phyloP scores from a whole-genome alignment of 2,113 vertebrate species.

The Lamprologus speciosus region DNA sequence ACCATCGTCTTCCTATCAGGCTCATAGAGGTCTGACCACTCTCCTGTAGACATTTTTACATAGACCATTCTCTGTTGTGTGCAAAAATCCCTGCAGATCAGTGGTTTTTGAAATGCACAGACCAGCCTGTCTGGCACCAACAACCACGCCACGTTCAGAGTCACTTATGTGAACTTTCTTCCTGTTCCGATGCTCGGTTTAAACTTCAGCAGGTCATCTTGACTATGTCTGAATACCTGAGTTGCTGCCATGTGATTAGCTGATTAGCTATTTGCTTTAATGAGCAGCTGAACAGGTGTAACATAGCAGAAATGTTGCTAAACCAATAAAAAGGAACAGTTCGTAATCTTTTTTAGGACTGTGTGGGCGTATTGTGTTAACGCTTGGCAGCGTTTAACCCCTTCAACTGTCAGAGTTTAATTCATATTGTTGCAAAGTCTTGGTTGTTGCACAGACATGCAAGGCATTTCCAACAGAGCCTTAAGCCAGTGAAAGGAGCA shows the following conservation, averaged over 20 bases:
- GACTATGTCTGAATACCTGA: not conserved
- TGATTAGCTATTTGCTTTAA: not conserved
- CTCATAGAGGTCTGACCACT: not conserved
- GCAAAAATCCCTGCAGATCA: not conserved
- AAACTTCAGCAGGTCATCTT: not conserved
- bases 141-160: not conserved
- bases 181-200: not conserved
- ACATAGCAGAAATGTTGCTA: accelerated
- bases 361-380: not conserved
- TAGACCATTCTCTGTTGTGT: not conserved
- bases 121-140: not conserved
- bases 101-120: not conserved
- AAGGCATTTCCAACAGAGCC: not conserved
- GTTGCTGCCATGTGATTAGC: not conserved
- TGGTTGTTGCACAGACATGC: not conserved
- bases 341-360: not conserved
- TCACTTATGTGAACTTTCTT: not conserved
- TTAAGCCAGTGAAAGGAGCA: not conserved
- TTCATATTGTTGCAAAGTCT: not conserved
- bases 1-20: not conserved
- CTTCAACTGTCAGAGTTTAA: not conserved
- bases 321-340: not conserved
- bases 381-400: not conserved
- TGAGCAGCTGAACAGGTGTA: not conserved
- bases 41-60: not conserved